Percentiles rank a stretch among this genome's conserved stretches.
phyloP scores from a whole-genome alignment of 1,140 invertebrate species.

The Gonatopus flavifemur region DNA sequence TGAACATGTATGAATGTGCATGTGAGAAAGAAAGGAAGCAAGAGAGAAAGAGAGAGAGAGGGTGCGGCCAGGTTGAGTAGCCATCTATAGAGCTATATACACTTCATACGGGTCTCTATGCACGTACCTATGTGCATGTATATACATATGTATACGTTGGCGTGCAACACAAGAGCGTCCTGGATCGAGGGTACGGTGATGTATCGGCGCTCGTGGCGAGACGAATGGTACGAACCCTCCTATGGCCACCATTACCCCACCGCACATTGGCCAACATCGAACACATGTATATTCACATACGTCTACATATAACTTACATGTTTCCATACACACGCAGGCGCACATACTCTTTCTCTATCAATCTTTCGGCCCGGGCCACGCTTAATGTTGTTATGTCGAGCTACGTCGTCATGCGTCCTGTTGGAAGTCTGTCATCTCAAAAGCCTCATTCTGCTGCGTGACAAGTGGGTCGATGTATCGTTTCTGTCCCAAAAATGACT shows the following conservation, averaged over 20 bases:
- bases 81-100: constrained; percentile 49
- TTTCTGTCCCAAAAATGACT: too few relatives aligned
- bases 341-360: too few relatives aligned
- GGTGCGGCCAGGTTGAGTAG: constrained; percentile 48
- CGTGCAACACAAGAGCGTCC: constrained; percentile 30
- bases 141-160: constrained; percentile 36
- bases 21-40: constrained; percentile 5
- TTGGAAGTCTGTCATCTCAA: too few relatives aligned
- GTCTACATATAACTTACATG: too few relatives aligned
- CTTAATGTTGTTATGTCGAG: too few relatives aligned
- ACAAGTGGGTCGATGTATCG: too few relatives aligned
- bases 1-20: constrained; percentile 12
- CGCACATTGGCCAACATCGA: constrained; percentile 49
- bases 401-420: too few relatives aligned
- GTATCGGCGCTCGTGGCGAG: constrained; percentile 54
- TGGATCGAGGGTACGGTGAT: constrained; percentile 51
- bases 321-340: too few relatives aligned
- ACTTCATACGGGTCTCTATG: constrained; percentile 29
- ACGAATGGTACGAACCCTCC: constrained; percentile 51
- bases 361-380: too few relatives aligned
- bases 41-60: constrained; percentile 28
- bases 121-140: constrained; percentile 16
- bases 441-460: too few relatives aligned
- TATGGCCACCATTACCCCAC: constrained; percentile 49
- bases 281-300: too few relatives aligned